These are phyloP conservation scores for Ceratosolen fusciceps DNA, from an alignment of 1,140 invertebrate genomes.

Conservation along the genomic window DNA sequence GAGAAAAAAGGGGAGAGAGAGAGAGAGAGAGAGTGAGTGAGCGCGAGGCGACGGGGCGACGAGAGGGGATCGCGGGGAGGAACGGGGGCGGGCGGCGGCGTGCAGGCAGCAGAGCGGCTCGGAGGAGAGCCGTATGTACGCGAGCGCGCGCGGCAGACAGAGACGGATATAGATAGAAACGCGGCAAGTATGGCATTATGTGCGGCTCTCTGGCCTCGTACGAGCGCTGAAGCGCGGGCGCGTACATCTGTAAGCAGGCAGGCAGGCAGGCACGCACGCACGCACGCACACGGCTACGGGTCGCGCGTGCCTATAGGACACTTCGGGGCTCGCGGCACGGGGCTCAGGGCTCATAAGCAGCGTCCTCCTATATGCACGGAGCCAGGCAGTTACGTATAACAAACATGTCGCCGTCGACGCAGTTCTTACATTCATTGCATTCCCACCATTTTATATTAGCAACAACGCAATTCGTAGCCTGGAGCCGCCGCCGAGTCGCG, in stretches of 20 bases:
- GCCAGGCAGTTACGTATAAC: conserved; percentile 48
- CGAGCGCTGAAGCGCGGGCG: too few relatives aligned
- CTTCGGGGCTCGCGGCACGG: too few relatives aligned
- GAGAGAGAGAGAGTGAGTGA: neutral
- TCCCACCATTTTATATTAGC: conserved; percentile 54
- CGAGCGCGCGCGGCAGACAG: neutral
- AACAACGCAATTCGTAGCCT: too few relatives aligned
- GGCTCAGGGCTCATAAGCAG: too few relatives aligned
- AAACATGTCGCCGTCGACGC: conserved; percentile 43
- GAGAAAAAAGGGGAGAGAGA: conserved; percentile 25
- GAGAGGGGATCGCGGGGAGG: too few relatives aligned
- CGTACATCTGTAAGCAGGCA: neutral
- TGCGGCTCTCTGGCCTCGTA: neutral
- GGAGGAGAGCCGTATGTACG: neutral
- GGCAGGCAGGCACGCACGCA: conserved; percentile 26
- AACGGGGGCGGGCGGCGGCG: neutral
- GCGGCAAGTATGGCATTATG: conserved; percentile 33
- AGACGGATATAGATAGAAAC: conserved; percentile 14
- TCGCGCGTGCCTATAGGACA: too few relatives aligned
- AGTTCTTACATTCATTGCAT: conserved; percentile 55
- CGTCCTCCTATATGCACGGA: neutral
- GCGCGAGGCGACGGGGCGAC: too few relatives aligned
- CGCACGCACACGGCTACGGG: neutral
- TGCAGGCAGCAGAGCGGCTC: neutral
- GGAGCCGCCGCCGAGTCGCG: neutral